phyloP scores from a whole-genome alignment of 2,888 invertebrate genomes.

The Chalcis sispes region DNA sequence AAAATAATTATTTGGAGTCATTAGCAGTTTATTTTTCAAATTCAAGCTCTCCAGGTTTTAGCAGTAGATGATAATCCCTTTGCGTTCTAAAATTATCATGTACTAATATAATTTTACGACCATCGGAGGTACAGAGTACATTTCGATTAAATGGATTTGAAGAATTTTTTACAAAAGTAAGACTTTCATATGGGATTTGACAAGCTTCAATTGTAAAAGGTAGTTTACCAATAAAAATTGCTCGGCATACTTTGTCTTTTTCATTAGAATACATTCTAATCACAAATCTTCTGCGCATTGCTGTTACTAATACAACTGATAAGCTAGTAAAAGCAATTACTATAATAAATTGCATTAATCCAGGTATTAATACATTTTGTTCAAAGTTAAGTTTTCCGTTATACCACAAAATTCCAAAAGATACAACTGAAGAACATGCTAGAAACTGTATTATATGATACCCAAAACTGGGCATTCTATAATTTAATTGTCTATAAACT shows the following conservation, averaged over 20 bases:
- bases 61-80: slow-evolving; percentile 48
- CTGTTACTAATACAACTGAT: neutral
- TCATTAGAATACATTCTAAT: slow-evolving; percentile 58
- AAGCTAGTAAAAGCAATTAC: neutral
- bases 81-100: slow-evolving; percentile 54
- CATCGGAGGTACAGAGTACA: slow-evolving; percentile 33
- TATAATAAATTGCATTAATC: neutral
- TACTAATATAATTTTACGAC: slow-evolving; percentile 50
- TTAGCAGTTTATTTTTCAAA: too few relatives aligned
- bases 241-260: slow-evolving; percentile 38
- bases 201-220: slow-evolving; percentile 42
- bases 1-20: too few relatives aligned
- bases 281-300: slow-evolving; percentile 7
- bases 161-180: slow-evolving; percentile 16
- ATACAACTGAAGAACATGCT: neutral
- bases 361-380: neutral
- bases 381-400: neutral
- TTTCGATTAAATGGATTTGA: slow-evolving; percentile 38
- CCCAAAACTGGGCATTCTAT: neutral
- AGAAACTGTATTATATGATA: slow-evolving; percentile 24
- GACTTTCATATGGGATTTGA: slow-evolving; percentile 12
- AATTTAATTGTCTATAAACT: slow-evolving; percentile 30
- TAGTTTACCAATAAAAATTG: slow-evolving; percentile 47
- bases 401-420: neutral
- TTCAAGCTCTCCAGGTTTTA: slow-evolving; percentile 18